Base-by-base conservation (phyloP, 2,113 vertebrate species). In the Numenius arquata region DNA sequence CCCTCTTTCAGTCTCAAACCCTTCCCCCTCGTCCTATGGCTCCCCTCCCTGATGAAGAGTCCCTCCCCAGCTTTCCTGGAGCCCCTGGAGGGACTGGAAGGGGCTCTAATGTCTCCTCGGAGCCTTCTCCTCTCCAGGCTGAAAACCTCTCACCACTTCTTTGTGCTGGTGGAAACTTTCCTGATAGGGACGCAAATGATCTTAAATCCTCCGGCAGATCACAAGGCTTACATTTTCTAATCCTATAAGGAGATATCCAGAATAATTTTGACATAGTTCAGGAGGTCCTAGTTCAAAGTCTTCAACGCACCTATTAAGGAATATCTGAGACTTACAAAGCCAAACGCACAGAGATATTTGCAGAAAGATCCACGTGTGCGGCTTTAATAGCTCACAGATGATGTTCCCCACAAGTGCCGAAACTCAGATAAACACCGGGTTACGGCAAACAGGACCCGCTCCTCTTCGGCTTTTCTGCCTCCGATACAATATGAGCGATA, bases 341-440 rank as follows among this genome's bases (percentile, higher is more conserved):
- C 47, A 40, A 41, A 32, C 0, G 7, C 11, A 47, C 8, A 1
- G 0, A 30, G n/a, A 2, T 25, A 12, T 26, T 23, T 48, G 23
- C 47, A 67, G 65, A 30, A 67, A 77, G 77, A 48, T 15, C 50
- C 52, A 9, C 12, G 5, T 0, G 2, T 8, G 63, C 25, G 27
- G 32, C 21, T 73, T 17, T 8, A 41, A 23, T 2, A 5, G 13
- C 5, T 40, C 34, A 72, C 45, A 41, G 7, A 6, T 8, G 47
- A 62, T 6, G 58, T 29, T 25, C 41, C 55, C 30, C 43, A 22
- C 32, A 5, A 16, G 32, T 6, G 10, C 3, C 5, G 15, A 34
- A 45, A 23, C 47, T 18, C 27, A 12, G 40, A 38, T 7, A 76
- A 43, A 17, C 30, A 18, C 32, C 7, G 43, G 2, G 15, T 9